phyloP scores from a whole-genome alignment of 1,140 invertebrate genomes.

The Hyposmocoma kahamanoa region DNA sequence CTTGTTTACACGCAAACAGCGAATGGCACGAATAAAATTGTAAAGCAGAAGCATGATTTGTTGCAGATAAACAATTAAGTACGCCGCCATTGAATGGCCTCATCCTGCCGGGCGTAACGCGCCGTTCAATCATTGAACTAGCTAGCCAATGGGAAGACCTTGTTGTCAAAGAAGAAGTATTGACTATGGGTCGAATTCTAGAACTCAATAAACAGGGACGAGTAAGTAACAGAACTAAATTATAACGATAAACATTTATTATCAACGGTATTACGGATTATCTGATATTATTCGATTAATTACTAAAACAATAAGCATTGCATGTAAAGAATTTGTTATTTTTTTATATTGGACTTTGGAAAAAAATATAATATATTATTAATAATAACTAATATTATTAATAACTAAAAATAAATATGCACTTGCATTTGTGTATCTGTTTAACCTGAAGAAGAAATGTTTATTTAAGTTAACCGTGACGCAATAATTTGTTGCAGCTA shows the following conservation, averaged over 20 bases:
- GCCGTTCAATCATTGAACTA: slow-evolving; percentile 90
- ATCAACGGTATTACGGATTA: no score
- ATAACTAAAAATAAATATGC: no score
- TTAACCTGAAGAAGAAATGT: not conserved
- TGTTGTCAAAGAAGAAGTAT: slow-evolving; percentile 85
- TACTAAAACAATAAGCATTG: no score
- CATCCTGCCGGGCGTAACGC: slow-evolving; percentile 95
- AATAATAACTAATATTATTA: no score
- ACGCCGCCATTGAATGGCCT: slow-evolving; percentile 95
- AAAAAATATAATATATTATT: no score
- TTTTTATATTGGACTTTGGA: no score
- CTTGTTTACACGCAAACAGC: no score
- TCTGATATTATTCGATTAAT: no score
- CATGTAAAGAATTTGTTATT: no score
- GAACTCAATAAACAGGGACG: slow-evolving; percentile 85
- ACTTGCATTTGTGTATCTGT: not conserved
- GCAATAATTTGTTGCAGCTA: slow-evolving; percentile 80
- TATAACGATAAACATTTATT: no score
- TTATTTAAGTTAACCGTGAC: slow-evolving; percentile 23
- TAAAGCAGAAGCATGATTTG: no score
- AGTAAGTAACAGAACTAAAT: slow-evolving; percentile 83
- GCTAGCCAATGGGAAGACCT: slow-evolving; percentile 90
- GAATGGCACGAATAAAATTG: no score
- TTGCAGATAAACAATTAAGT: slow-evolving; percentile 89
- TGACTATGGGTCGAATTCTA: slow-evolving; percentile 91